A percentile compares a stretch with the other conserved stretches of the same genome.
Conservation (phyloP, 2,797 vertebrate genomes). For the Stomatorhinus walkeri region DNA sequence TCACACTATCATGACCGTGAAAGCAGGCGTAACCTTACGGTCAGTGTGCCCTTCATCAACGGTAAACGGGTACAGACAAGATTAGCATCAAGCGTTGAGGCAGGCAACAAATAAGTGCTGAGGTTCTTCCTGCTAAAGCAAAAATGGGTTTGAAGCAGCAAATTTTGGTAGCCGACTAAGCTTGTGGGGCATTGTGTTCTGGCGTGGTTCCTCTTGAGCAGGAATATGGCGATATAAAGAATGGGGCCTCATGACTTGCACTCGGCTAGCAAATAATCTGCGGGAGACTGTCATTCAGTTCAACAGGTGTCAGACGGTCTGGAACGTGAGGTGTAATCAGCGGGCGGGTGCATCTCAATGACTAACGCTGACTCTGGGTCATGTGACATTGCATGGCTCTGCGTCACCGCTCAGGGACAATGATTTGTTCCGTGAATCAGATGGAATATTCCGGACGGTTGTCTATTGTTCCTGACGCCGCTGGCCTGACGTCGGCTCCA, state of each 20-base stretch:
- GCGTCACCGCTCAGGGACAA: conserved; percentile 37
- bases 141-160: background rate
- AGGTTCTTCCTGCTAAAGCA: background rate
- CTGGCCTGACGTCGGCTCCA: background rate
- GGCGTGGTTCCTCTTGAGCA: background rate
- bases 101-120: background rate
- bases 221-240: background rate
- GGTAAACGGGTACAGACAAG: background rate
- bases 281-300: background rate
- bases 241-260: background rate
- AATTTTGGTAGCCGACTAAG: background rate
- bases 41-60: background rate
- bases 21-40: background rate
- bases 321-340: background rate
- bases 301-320: background rate
- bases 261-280: background rate
- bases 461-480: background rate
- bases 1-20: background rate
- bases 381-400: conserved; percentile 39
- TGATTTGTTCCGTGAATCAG: background rate
- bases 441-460: conserved; percentile 3
- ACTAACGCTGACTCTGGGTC: background rate
- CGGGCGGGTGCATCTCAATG: background rate
- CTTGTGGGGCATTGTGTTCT: background rate
- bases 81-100: background rate